Conservation (phyloP, 2,797 vertebrate genomes). For the Darevskia nairensis region DNA sequence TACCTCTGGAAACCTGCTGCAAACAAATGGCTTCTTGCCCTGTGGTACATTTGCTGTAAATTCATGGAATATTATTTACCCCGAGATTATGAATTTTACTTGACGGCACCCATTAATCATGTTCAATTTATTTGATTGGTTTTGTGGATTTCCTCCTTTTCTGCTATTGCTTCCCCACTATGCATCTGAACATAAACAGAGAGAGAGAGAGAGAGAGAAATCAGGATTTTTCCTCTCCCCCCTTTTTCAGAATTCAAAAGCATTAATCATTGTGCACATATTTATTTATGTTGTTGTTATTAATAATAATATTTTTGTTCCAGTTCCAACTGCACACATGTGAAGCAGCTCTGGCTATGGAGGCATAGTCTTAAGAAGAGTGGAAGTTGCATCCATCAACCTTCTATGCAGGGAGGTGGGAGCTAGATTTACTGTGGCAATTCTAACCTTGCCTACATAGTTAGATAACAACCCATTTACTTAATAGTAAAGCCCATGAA, state of each 20-base stretch:
- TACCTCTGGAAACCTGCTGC: not conserved
- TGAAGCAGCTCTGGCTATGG: not conserved
- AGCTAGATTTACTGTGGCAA: not conserved
- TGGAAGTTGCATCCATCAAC: not conserved
- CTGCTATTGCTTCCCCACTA: not conserved
- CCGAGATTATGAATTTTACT: not conserved
- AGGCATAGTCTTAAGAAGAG: not conserved
- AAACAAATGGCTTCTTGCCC: not conserved
- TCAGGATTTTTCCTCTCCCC: not conserved
- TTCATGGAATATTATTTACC: constrained; percentile 2
- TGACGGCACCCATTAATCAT: constrained; percentile 1
- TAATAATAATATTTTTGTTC: not conserved
- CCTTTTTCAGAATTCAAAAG: not conserved
- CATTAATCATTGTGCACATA: not conserved
- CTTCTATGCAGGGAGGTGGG: not conserved
- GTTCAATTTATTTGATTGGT: not conserved
- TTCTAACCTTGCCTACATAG: no score
- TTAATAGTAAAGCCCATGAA: no score
- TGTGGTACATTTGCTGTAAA: constrained; percentile 4
- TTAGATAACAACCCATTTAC: no score
- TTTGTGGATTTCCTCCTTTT: not conserved
- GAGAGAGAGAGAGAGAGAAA: not conserved
- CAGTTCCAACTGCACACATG: not conserved
- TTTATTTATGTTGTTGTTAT: not conserved
- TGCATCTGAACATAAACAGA: not conserved